Conservation (phyloP, 1,140 invertebrate genomes). For the Ditylenchus dipsaci region DNA sequence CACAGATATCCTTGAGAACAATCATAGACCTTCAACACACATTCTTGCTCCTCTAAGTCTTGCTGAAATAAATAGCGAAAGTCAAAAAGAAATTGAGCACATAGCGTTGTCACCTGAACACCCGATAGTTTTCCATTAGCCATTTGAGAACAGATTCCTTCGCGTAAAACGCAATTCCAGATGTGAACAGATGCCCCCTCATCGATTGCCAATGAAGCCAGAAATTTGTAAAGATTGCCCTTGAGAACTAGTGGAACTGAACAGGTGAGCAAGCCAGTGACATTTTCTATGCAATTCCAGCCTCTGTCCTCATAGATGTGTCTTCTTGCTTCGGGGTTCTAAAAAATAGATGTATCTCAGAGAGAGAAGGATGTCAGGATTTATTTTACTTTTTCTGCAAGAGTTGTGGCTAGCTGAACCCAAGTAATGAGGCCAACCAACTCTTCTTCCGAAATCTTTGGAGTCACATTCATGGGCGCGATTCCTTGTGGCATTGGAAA, state of each 20-base stretch:
- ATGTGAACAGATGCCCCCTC: slow-evolving; percentile 21
- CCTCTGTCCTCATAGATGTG: slow-evolving; percentile 21
- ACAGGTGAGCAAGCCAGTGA: slow-evolving; percentile 14
- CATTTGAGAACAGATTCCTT: slow-evolving; percentile 34
- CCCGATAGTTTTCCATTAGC: slow-evolving; percentile 13
- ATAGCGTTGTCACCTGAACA: slow-evolving; percentile 14
- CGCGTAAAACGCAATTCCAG: slow-evolving; percentile 32
- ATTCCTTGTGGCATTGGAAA: slow-evolving; percentile 9
- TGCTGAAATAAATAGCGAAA: slow-evolving; percentile 16
- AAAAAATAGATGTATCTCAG: background rate
- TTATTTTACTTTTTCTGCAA: slow-evolving; percentile 20
- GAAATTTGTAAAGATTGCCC: slow-evolving; percentile 25
- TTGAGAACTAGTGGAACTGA: slow-evolving; percentile 26
- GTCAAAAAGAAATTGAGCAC: background rate
- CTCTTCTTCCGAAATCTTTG: slow-evolving; percentile 25
- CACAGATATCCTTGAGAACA: slow-evolving; percentile 31
- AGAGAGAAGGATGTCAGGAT: too few species aligned
- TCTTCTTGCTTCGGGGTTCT: slow-evolving; percentile 24
- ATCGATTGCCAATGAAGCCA: slow-evolving; percentile 33
- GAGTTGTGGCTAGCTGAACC: slow-evolving; percentile 14
- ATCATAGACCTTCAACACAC: slow-evolving; percentile 24
- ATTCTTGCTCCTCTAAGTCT: slow-evolving; percentile 32
- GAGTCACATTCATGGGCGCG: background rate
- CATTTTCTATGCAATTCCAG: slow-evolving; percentile 30
- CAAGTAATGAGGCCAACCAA: slow-evolving; percentile 26